Conservation (phyloP, 2,113 vertebrate species). For the Pyrgilauda ruficollis region DNA sequence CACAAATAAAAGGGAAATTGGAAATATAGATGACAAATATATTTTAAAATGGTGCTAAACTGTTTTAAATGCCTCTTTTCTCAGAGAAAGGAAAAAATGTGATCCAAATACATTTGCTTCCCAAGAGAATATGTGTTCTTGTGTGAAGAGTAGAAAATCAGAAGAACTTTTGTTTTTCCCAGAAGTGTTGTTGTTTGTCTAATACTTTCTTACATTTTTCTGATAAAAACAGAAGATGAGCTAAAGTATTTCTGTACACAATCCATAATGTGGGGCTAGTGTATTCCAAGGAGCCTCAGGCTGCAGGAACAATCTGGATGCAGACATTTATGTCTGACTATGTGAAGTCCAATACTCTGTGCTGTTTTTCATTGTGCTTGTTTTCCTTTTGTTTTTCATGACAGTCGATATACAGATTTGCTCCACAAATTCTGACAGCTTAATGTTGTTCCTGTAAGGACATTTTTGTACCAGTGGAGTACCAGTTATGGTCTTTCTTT, state of each 20-base stretch:
- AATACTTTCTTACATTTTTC: neutral
- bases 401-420: neutral
- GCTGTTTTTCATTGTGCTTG: neutral
- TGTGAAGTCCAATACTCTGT: neutral
- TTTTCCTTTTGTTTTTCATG: neutral
- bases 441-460: neutral
- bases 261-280: neutral
- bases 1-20: neutral
- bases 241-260: neutral
- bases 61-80: constrained; percentile 38
- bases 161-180: neutral
- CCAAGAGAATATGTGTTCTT: constrained; percentile 17
- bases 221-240: neutral
- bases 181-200: neutral
- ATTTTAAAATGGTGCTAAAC: constrained; percentile 17
- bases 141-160: neutral
- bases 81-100: constrained; percentile 22
- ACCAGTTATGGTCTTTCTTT: neutral
- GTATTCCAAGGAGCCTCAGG: neutral
- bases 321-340: neutral
- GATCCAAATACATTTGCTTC: neutral
- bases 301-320: neutral
- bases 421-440: neutral
- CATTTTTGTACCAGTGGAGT: neutral
- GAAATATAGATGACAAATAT: constrained; percentile 8